phyloP scores from a whole-genome alignment of 2,888 invertebrate species.

The Drosophila barbarae region DNA sequence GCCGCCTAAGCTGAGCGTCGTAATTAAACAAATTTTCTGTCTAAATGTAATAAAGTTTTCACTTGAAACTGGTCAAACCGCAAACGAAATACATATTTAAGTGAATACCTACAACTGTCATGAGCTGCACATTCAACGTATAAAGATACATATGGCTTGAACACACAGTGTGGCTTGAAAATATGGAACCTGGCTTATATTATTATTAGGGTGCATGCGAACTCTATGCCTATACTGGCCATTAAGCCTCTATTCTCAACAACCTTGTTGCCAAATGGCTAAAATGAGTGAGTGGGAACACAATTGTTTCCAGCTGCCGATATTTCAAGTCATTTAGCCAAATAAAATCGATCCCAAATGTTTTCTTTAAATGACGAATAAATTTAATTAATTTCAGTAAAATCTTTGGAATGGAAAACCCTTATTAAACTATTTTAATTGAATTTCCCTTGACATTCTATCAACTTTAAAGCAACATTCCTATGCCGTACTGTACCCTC shows the following conservation, averaged over 20 bases:
- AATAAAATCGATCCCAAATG: background rate
- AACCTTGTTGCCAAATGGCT: background rate
- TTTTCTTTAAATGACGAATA: background rate
- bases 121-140: background rate
- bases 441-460: background rate
- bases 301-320: background rate
- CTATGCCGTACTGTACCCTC: slow-evolving; percentile 7
- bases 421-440: too few species aligned
- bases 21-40: slow-evolving; percentile 30
- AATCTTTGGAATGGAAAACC: too few species aligned
- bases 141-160: background rate
- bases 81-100: slow-evolving; percentile 12
- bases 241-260: background rate
- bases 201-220: background rate
- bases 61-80: slow-evolving; percentile 22
- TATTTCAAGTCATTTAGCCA: background rate
- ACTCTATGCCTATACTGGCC: background rate
- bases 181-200: background rate
- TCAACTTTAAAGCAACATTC: background rate
- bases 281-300: background rate
- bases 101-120: slow-evolving; percentile 29
- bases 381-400: too few species aligned
- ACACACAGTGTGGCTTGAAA: background rate
- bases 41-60: slow-evolving; percentile 35
- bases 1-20: slow-evolving; percentile 16